These are phyloP conservation scores for Chaetophractus vellerosus DNA, from an alignment of 2,797 vertebrate genomes.

Conservation along the genomic window DNA sequence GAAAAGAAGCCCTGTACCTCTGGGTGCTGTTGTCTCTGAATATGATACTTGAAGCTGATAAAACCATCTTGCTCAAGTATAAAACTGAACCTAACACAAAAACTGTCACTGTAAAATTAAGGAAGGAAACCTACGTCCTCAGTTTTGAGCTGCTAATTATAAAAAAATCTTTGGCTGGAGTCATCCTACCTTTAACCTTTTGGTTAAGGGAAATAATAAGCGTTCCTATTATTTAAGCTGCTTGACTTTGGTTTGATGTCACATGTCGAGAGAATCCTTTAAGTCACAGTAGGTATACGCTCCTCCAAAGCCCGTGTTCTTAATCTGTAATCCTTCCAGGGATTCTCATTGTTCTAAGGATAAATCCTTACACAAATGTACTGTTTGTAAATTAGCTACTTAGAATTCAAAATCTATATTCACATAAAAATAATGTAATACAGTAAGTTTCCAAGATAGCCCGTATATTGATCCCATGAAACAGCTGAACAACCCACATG, in stretches of 20 bases:
- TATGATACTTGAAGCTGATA: not conserved
- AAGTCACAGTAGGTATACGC: not conserved
- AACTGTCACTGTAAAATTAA: not conserved
- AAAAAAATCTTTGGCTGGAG: not conserved
- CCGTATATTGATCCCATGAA: not conserved
- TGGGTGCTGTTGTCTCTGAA: not conserved
- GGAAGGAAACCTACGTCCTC: not conserved
- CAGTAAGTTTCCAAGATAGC: slow-evolving; percentile 7
- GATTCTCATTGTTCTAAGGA: not conserved
- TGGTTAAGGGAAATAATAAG: not conserved
- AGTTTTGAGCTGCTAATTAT: not conserved
- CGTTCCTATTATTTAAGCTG: not conserved
- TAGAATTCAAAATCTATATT: slow-evolving; percentile 1
- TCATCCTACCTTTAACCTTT: not conserved
- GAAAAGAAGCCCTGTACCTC: not conserved
- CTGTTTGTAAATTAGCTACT: slow-evolving; percentile 25
- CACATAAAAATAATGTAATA: slow-evolving; percentile 21
- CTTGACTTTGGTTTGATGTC: not conserved
- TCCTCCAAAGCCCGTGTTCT: not conserved
- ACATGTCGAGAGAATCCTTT: not conserved
- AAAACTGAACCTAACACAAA: slow-evolving; percentile 14
- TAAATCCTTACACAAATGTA: not conserved
- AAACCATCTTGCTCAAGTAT: not conserved
- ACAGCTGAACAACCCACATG: not conserved
- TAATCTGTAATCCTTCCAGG: not conserved